phyloP scores from a whole-genome alignment of 2,888 invertebrate genomes.

The Netelia melanura region DNA sequence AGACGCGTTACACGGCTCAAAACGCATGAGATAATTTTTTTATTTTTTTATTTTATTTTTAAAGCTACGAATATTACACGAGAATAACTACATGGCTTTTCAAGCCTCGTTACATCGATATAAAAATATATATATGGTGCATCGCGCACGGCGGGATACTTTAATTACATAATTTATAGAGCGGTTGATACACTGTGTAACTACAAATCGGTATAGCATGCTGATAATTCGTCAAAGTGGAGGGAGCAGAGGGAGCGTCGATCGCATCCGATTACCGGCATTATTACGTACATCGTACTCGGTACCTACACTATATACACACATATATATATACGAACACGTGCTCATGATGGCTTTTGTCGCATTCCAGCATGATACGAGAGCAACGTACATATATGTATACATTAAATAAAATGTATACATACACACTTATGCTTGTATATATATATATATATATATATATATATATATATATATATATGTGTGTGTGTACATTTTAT shows the following conservation, averaged over 20 bases:
- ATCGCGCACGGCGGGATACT: conserved; percentile 62
- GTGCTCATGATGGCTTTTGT: conserved; percentile 69
- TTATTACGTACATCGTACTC: conserved; percentile 76
- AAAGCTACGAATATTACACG: not conserved
- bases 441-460: no score
- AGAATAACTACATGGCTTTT: not conserved
- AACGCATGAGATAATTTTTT: not conserved
- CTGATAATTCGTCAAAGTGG: conserved; percentile 75
- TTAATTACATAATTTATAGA: conserved; percentile 79
- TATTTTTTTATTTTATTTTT: not conserved
- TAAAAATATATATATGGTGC: conserved; percentile 23
- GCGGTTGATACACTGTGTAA: conserved; percentile 78
- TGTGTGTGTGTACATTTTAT: not conserved
- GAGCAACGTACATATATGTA: conserved; percentile 33
- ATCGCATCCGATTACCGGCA: conserved; percentile 79
- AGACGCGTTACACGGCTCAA: not conserved
- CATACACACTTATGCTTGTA: no score
- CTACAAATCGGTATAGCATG: conserved; percentile 80
- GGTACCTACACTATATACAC: not conserved
- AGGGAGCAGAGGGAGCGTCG: conserved; percentile 67
- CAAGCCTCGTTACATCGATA: conserved; percentile 30
- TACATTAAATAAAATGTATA: not conserved
- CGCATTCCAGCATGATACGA: conserved; percentile 64
- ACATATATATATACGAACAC: conserved; percentile 21
- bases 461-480: no score